These are phyloP conservation scores for Lampropteryx suffumata DNA, from an alignment of 2,888 invertebrate genomes.

Conservation along the genomic window DNA sequence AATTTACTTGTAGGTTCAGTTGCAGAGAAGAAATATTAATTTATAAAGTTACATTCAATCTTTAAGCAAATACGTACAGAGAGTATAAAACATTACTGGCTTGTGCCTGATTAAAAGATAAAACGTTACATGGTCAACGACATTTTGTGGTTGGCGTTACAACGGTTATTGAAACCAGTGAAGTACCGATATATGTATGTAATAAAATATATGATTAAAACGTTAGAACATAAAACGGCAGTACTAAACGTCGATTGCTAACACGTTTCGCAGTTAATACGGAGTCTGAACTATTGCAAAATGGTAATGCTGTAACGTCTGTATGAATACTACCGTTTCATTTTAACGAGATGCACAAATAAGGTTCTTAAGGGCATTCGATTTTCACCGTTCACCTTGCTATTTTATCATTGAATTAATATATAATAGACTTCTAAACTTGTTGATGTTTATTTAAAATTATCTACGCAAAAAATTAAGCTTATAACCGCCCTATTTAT, in stretches of 20 bases:
- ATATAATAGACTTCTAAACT: too few species aligned
- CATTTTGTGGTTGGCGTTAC: too few species aligned
- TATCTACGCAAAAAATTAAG: not conserved
- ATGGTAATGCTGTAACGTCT: constrained; percentile 3
- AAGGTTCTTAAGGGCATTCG: not conserved
- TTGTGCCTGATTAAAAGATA: too few species aligned
- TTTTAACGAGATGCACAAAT: constrained; percentile 6
- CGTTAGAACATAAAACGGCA: not conserved
- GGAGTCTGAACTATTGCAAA: not conserved
- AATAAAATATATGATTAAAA: not conserved
- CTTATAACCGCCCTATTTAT: too few species aligned
- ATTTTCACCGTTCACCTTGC: not conserved
- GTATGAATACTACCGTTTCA: constrained; percentile 5
- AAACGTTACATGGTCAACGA: too few species aligned
- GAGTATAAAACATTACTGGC: too few species aligned
- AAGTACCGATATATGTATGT: not conserved
- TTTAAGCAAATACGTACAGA: too few species aligned
- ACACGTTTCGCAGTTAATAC: constrained; percentile 2
- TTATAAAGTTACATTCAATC: too few species aligned
- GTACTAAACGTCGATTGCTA: not conserved
- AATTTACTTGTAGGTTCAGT: too few species aligned
- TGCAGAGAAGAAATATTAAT: too few species aligned
- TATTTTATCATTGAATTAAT: not conserved
- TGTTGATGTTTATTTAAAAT: too few species aligned
- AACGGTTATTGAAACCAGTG: too few species aligned